Percentiles rank a stretch among this genome's conserved stretches.
Conservation (phyloP, 1,140 invertebrate species). For the Homarus americanus region DNA sequence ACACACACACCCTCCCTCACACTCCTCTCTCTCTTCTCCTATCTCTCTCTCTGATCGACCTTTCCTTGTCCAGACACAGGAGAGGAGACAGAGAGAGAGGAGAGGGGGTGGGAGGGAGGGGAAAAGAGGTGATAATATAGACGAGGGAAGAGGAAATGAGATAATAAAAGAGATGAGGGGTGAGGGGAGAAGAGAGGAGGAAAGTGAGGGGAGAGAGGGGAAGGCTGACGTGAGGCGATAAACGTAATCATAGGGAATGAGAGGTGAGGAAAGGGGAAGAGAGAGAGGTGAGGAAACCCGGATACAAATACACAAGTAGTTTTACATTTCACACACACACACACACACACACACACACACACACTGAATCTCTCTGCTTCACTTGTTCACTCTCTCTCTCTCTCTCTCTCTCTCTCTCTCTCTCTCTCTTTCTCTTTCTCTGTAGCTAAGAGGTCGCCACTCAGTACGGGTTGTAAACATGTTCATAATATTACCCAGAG, state of each 20-base stretch:
- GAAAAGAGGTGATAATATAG: not conserved
- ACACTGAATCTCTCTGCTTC: too few species aligned
- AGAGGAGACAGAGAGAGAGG: slow-evolving; percentile 40
- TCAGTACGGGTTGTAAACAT: too few species aligned
- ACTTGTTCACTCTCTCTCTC: too few species aligned
- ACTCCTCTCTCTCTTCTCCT: not conserved
- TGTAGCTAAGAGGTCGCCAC: too few species aligned
- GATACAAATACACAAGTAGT: too few species aligned
- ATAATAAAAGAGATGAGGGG: not conserved
- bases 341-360: too few species aligned
- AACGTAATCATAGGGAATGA: not conserved
- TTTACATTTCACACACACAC: too few species aligned
- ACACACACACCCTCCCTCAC: too few species aligned
- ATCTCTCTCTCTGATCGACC: too few species aligned
- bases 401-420: not conserved
- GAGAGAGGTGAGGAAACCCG: not conserved
- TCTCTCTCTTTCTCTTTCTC: not conserved
- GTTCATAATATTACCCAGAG: too few species aligned
- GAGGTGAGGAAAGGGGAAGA: not conserved
- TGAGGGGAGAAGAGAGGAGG: slow-evolving; percentile 10
- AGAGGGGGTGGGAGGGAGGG: slow-evolving; percentile 9
- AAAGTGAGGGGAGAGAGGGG: slow-evolving; percentile 25
- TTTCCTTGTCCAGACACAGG: not conserved
- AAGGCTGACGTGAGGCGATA: not conserved
- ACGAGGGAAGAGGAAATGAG: not conserved